Percentiles rank a stretch among this genome's conserved stretches.
These are phyloP conservation scores for Vesta saturnalis DNA, from an alignment of 2,888 invertebrate species.

Conservation along the genomic window DNA sequence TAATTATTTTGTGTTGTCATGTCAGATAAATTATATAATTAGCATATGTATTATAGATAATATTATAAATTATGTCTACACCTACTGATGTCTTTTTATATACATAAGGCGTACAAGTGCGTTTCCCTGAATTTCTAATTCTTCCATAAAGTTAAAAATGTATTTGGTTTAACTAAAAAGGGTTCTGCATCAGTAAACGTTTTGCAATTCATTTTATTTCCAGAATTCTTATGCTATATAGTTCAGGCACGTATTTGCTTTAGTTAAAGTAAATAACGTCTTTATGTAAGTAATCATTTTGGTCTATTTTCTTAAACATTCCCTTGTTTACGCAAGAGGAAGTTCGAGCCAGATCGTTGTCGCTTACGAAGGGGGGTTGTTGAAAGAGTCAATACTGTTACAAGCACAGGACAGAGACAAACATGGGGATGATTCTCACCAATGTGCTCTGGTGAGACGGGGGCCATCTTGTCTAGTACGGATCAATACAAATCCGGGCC, in stretches of 20 bases:
- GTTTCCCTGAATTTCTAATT: too few species aligned
- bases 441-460: conserved; percentile 57
- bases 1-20: too few species aligned
- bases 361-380: conserved; percentile 32
- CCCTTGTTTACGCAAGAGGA: conserved; percentile 22
- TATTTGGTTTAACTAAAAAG: conserved; percentile 26
- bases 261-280: conserved; percentile 29
- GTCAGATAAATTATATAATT: too few species aligned
- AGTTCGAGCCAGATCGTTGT: conserved; percentile 31
- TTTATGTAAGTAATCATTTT: conserved; percentile 18
- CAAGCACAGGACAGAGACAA: conserved; percentile 52
- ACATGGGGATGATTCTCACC: conserved; percentile 53
- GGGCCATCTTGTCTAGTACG: conserved; percentile 58
- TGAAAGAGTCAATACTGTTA: conserved; percentile 47
- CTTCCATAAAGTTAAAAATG: background rate
- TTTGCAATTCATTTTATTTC: conserved; percentile 63
- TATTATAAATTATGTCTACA: too few species aligned
- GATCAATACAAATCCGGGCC: conserved; percentile 58
- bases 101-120: too few species aligned
- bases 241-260: conserved; percentile 57
- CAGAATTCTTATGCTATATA: conserved; percentile 58
- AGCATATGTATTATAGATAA: too few species aligned
- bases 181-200: conserved; percentile 28
- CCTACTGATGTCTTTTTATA: too few species aligned
- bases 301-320: conserved; percentile 22